phyloP scores from a whole-genome alignment of 2,113 vertebrate genomes.

The Brachypodius melanocephalos region DNA sequence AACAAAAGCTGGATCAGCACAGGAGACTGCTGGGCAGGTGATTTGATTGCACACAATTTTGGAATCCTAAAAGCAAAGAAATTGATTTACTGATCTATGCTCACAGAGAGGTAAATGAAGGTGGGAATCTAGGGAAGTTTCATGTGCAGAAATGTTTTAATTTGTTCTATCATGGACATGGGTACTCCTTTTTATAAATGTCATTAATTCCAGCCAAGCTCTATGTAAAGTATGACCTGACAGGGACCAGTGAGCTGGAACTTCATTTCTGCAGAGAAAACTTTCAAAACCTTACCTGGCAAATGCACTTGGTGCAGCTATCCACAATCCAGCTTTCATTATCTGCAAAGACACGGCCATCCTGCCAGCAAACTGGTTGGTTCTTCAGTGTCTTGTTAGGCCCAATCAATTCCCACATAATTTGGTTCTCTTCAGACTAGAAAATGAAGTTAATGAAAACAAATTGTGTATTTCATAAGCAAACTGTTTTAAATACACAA shows the following conservation, averaged over 20 bases:
- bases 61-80: constrained; percentile 80
- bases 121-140: background rate
- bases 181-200: background rate
- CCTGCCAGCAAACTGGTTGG: constrained; percentile 93
- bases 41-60: constrained; percentile 94
- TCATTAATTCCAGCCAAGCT: background rate
- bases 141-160: background rate
- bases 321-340: constrained; percentile 97
- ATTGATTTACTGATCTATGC: background rate
- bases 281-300: constrained; percentile 80
- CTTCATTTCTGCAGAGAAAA: background rate
- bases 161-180: background rate
- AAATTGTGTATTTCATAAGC: background rate
- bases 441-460: background rate
- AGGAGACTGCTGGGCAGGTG: constrained; percentile 88
- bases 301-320: constrained; percentile 94
- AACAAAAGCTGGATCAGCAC: constrained; percentile 82
- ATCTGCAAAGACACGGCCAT: constrained; percentile 90
- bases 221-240: background rate
- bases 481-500: background rate
- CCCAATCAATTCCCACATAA: constrained; percentile 88
- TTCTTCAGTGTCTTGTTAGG: constrained; percentile 85
- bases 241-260: background rate
- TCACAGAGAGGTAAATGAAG: background rate
- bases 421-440: constrained; percentile 92